phyloP scores from a whole-genome alignment of 2,113 vertebrate genomes.

The Elephas maximus region DNA sequence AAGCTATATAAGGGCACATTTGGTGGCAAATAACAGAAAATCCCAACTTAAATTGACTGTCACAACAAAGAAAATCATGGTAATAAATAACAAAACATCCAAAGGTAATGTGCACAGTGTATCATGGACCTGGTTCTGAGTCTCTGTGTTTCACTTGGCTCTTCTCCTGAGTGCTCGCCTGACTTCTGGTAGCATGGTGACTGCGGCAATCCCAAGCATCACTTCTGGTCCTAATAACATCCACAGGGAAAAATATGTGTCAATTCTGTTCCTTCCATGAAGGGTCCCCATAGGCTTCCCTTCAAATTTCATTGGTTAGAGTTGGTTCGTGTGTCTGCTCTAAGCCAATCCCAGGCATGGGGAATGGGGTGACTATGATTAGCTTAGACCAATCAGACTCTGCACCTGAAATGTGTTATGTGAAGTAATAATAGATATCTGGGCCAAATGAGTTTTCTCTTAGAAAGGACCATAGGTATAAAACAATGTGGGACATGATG shows the following conservation, averaged over 20 bases:
- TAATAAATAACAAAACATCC: neutral
- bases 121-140: neutral
- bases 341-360: neutral
- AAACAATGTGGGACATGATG: neutral
- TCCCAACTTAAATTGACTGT: neutral
- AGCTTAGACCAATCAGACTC: neutral
- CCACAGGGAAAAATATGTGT: neutral
- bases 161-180: neutral
- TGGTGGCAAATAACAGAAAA: neutral
- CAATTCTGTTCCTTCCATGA: neutral
- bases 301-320: neutral
- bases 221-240: neutral
- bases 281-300: accelerated
- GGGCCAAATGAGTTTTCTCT: neutral
- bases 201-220: neutral
- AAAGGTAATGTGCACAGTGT: neutral
- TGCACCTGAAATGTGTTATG: neutral
- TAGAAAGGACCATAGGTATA: neutral
- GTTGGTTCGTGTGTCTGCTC: neutral
- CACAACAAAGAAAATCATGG: neutral
- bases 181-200: neutral
- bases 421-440: neutral
- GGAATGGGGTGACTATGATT: accelerated
- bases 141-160: neutral
- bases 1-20: neutral